phyloP scores from a whole-genome alignment of 2,797 vertebrate genomes.

The Macroramphosus scolopax region DNA sequence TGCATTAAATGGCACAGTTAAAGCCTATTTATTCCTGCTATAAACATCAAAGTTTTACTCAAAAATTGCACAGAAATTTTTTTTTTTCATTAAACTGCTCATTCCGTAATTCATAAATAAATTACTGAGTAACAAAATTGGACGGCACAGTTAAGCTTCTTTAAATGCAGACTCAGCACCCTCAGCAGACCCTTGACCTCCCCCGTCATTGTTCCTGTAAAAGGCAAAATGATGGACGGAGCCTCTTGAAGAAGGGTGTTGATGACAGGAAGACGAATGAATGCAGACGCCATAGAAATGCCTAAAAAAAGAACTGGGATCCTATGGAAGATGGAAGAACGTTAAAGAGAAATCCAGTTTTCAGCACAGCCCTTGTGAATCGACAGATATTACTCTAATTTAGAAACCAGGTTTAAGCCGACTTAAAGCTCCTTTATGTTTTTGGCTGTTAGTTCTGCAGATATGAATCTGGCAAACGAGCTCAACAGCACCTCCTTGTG shows the following conservation, averaged over 20 bases:
- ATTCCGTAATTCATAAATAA: too few species aligned
- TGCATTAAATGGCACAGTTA: too few species aligned
- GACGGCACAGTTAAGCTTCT: neutral
- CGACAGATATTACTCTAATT: neutral
- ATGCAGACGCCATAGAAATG: slow-evolving; percentile 60
- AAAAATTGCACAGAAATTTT: too few species aligned
- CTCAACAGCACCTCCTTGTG: slow-evolving; percentile 48
- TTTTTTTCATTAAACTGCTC: too few species aligned
- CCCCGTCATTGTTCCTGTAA: slow-evolving; percentile 33
- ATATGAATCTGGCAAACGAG: neutral
- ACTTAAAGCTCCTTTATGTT: too few species aligned
- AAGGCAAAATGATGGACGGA: slow-evolving; percentile 42
- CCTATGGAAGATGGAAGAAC: slow-evolving; percentile 57
- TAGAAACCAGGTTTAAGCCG: neutral
- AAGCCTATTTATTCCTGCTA: too few species aligned
- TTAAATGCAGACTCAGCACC: neutral
- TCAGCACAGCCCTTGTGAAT: slow-evolving; percentile 3
- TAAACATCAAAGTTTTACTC: too few species aligned
- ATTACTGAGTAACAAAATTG: neutral
- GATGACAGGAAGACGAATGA: slow-evolving; percentile 72
- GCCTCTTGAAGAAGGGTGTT: slow-evolving; percentile 38
- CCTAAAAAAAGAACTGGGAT: slow-evolving; percentile 55
- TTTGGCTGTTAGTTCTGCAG: too few species aligned
- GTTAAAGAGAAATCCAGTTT: slow-evolving; percentile 15
- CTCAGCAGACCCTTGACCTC: slow-evolving; percentile 15